Base-by-base conservation (phyloP, 2,797 vertebrate genomes). In the Typhlichthys subterraneus region DNA sequence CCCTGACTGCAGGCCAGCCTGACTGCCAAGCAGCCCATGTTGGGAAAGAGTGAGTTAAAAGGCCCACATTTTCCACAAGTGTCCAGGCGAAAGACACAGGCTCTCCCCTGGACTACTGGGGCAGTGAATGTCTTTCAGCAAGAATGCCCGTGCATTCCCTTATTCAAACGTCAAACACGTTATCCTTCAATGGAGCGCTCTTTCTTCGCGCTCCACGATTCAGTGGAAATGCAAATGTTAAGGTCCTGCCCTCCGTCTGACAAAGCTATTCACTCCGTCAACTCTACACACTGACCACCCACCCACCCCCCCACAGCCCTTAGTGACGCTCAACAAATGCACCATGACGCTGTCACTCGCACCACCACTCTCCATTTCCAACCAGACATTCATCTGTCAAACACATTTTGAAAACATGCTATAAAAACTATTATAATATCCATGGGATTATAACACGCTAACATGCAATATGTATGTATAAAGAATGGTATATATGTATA, bases 151-250 rank as follows among this genome's bases (percentile, higher is more conserved):
- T 69, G 73, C 73, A 77, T 64, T 82, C 56, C 69, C 63, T 80
- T 80, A 79, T 82, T 77, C 74, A 79, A 76, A 82, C 72, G 75
- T 83, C 78, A 84, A 73, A 75, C 66, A 60, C 63, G 59, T 85
- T 87, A 86, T 76, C 84, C 57, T 38, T 83, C 72, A 74, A 58
- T 55, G 69, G 63, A 73, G 61, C 49, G 12, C 57, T 69, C 69
- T 75, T 82, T 83, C 72, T 74, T 75, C 48, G 1, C 53, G 19
- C 33, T 59, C 54, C 59, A 65, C 12, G 50, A 69, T 78, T 83
- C 83, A 73, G 76, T 80, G 75, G 83, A 85, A 87, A 84, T 83
- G 80, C 75, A 73, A 75, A 81, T 79, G 75, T 61, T 77, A 57
- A 76, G 59, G 76, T 65, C 60, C 57, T 75, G 66, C 66, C 57